phyloP scores from a whole-genome alignment of 2,797 vertebrate species.

The Acrossocheilus wenchowensis region DNA sequence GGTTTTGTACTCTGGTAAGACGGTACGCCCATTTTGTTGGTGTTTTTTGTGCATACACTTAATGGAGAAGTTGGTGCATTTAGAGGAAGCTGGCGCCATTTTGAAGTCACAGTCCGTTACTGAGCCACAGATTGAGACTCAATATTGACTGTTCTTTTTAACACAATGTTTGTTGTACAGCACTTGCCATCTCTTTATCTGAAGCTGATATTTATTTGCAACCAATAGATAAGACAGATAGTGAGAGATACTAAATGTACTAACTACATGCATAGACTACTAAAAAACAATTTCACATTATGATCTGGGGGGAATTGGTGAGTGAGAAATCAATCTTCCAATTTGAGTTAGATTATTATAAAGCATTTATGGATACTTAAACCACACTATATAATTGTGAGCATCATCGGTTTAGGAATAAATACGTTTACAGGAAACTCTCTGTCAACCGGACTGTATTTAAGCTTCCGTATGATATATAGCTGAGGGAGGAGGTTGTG shows the following conservation, averaged over 20 bases:
- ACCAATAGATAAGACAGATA: background rate
- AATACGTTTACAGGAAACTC: constrained; percentile 39
- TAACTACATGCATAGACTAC: background rate
- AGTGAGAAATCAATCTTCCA: background rate
- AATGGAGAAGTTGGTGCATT: background rate
- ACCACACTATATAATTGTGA: background rate
- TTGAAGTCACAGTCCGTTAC: background rate
- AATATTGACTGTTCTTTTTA: background rate
- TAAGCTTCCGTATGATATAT: constrained; percentile 42
- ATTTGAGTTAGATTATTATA: background rate
- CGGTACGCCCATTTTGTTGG: background rate
- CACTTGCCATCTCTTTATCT: background rate
- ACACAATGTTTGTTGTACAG: background rate
- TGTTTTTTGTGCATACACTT: background rate
- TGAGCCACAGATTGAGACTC: background rate
- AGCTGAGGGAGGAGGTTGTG: constrained; percentile 37
- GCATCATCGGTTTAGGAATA: constrained; percentile 34
- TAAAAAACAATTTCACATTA: background rate
- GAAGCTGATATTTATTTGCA: background rate
- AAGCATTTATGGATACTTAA: background rate
- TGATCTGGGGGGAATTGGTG: background rate
- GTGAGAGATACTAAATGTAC: background rate
- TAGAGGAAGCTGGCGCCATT: constrained; percentile 15
- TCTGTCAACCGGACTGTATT: background rate
- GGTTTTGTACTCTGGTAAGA: background rate